Percentiles rank a stretch among this genome's conserved stretches.
Conservation (phyloP, 37 sponge, comb jelly and placozoan genomes). For the Eunapius fragilis region DNA sequence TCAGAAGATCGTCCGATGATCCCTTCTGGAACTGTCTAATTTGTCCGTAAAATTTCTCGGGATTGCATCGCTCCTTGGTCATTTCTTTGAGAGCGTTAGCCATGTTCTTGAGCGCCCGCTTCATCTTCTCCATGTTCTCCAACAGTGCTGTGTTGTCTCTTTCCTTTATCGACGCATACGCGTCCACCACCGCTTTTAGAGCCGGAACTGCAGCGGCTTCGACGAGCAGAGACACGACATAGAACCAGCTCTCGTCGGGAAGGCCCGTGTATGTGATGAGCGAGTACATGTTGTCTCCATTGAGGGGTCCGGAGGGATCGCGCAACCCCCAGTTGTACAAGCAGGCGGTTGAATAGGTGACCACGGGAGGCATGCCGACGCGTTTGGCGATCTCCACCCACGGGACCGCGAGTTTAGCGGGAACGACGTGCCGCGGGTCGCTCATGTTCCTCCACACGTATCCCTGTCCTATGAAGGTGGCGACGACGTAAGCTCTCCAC, state of each 20-base stretch:
- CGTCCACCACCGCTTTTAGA: constrained; percentile 5
- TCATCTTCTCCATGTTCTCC: constrained; percentile 4
- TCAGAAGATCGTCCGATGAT: constrained; percentile 30
- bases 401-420: constrained; percentile 46
- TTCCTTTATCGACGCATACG: constrained; percentile 7
- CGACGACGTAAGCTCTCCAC: constrained; percentile 37
- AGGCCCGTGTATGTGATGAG: constrained; percentile 33
- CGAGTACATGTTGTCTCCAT: constrained; percentile 18
- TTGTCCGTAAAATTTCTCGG: constrained; percentile 35
- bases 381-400: constrained; percentile 34
- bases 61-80: constrained; percentile 43
- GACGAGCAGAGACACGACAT: constrained; percentile 8
- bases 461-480: constrained; percentile 42
- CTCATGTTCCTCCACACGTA: constrained; percentile 48
- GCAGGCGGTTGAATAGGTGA: constrained; percentile 29
- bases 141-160: not conserved
- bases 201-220: constrained; percentile 45
- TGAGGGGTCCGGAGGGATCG: constrained; percentile 21
- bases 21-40: constrained; percentile 47
- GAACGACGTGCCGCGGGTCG: not conserved
- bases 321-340: constrained; percentile 50
- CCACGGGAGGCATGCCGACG: constrained; percentile 46
- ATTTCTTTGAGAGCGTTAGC: constrained; percentile 20
- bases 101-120: constrained; percentile 30
- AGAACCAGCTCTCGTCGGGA: constrained; percentile 66